Conservation (phyloP, 1,140 invertebrate species). For the Procambarus clarkii region DNA sequence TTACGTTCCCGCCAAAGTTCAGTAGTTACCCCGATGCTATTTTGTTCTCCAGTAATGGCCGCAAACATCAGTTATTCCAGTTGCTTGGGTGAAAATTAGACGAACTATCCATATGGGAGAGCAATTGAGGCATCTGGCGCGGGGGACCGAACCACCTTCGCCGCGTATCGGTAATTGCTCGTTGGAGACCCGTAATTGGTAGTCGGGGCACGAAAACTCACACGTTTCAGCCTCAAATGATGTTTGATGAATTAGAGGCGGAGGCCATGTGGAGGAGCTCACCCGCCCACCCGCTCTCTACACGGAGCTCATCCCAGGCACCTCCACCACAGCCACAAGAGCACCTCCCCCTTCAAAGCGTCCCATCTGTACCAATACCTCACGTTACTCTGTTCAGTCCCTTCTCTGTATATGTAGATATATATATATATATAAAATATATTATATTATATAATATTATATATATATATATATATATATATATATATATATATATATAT, state of each 20-base stretch:
- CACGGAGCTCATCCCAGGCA: too few relatives aligned
- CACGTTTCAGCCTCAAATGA: background rate
- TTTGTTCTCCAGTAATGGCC: background rate
- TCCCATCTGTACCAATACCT: too few relatives aligned
- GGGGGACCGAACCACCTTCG: background rate
- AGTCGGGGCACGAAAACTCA: slow-evolving; percentile 15
- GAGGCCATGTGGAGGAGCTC: background rate
- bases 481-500: too few relatives aligned
- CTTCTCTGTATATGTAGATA: too few relatives aligned
- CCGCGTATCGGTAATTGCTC: background rate
- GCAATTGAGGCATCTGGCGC: slow-evolving; percentile 9
- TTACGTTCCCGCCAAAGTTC: too few relatives aligned
- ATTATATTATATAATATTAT: too few relatives aligned
- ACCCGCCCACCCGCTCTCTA: background rate
- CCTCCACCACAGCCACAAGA: too few relatives aligned
- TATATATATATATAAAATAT: too few relatives aligned
- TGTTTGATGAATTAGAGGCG: slow-evolving; percentile 1
- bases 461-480: too few relatives aligned
- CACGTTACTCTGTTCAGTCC: too few relatives aligned
- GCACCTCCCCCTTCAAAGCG: too few relatives aligned
- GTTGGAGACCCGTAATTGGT: slow-evolving; percentile 5
- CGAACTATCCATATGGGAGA: background rate
- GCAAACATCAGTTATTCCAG: slow-evolving; percentile 4
- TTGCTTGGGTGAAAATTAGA: slow-evolving; percentile 2
- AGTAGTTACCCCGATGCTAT: background rate